Evolutionary conservation across 2,113 vertebrate species (phyloP), one percentile per base, ranked within the genome.

Genomic region (Protobothrops flavoviridis): DNA sequence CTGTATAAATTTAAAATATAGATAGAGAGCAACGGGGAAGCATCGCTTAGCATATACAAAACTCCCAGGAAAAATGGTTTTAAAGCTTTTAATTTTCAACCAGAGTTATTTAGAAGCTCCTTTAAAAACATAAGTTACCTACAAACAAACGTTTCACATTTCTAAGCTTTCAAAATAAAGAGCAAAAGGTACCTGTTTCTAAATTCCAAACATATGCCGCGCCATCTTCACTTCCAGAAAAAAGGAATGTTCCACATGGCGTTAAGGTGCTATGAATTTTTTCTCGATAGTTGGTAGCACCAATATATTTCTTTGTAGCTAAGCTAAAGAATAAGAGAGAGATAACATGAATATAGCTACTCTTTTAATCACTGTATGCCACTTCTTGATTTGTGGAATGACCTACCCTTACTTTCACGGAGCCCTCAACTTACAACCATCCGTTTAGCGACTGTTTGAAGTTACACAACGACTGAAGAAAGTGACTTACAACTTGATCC

Each of bases 181-280:
- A n/a, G 57, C 1, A 91, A 93, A 93, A 89, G 96, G 57, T 96
- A 99, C 99, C 99, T 93, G 99, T 99, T 97, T 99, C 99, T 85
- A 98, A 97, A 94, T 99, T 99, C 99, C 99, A 99, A 91, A 99
- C 99, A 91, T 99, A 99, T 0, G 98, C 98, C 95, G 98, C 97
- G 61, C 99, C 99, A 94, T 99, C 99, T 96, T 99, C 99, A 93
- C 99, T 99, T 74, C 99, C 99, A 69, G 99, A 98, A 97, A 99
- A 98, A 0, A 99, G 98, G 94, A 99, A 99, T 0, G 97, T 99
- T 48, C 99, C 99, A 95, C 99, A 99, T 0, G 99, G 99, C 0
- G 98, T 99, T 95, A 99, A 98, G 33, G 98, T 98, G 96, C 99
- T 99, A 89, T 97, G 98, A 96, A 99, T 98, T 96, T 99, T 98